Evolutionary conservation across 2,888 invertebrate species (phyloP).

Genomic region (Phengaris alcon): DNA sequence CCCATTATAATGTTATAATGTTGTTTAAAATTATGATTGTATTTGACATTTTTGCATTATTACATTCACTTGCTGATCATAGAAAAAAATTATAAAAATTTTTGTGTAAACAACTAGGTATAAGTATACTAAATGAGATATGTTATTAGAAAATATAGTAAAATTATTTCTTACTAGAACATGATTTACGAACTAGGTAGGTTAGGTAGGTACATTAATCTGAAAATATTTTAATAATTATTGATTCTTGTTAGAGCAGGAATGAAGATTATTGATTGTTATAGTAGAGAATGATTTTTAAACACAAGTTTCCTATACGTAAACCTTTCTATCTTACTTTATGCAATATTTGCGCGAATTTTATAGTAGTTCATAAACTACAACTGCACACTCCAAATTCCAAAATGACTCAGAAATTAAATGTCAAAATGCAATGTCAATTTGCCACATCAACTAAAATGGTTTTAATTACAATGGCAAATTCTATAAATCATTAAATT

Average conservation of each 20-base stretch:
- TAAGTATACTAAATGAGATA: not conserved
- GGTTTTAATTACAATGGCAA: constrained; percentile 2
- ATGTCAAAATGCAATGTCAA: constrained; percentile 73
- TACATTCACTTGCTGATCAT: not conserved
- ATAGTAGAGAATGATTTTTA: not conserved
- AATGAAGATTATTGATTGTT: not conserved
- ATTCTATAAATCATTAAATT: not conserved
- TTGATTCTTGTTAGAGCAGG: not conserved
- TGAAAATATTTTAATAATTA: not conserved
- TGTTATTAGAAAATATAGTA: not conserved
- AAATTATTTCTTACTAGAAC: not conserved
- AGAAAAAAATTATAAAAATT: not conserved
- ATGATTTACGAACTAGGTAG: too few species aligned
- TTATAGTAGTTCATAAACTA: constrained; percentile 33
- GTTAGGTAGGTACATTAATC: too few species aligned
- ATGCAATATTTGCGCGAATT: constrained; percentile 40
- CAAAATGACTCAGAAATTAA: constrained; percentile 70
- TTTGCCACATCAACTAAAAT: constrained; percentile 71
- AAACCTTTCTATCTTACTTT: not conserved
- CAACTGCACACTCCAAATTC: constrained; percentile 39
- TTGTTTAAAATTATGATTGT: not conserved
- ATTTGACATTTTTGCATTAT: not conserved
- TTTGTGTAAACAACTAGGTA: not conserved
- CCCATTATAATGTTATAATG: not conserved
- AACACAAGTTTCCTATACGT: not conserved